Conservation (phyloP, 2,888 invertebrate species). For the Ephialtes manifestator region DNA sequence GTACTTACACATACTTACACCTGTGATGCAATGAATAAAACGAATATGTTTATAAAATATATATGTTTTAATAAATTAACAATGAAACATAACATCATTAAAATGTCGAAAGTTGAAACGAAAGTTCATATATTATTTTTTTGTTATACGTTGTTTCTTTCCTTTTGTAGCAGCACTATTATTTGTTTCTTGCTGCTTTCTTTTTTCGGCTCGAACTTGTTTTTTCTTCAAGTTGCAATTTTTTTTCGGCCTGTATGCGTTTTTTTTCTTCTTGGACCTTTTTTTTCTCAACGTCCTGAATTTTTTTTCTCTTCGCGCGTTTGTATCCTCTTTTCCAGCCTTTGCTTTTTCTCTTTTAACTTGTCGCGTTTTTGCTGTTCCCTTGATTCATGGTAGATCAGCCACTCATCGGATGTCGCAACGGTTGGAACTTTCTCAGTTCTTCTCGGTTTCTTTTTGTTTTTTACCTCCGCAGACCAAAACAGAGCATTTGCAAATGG, state of each 20-base stretch:
- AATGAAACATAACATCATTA: background rate
- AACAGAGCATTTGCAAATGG: constrained; percentile 20
- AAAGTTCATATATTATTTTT: background rate
- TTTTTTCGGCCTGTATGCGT: constrained; percentile 5
- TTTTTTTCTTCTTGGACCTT: constrained; percentile 17
- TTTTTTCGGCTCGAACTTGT: background rate
- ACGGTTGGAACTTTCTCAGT: constrained; percentile 25
- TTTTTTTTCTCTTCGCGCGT: constrained; percentile 1
- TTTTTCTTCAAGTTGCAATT: constrained; percentile 6
- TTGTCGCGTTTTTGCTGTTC: background rate
- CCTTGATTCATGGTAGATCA: constrained; percentile 15
- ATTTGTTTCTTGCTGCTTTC: constrained; percentile 2
- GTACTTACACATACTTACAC: background rate
- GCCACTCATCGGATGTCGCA: constrained; percentile 17
- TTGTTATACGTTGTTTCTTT: constrained; percentile 2
- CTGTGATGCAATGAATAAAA: background rate
- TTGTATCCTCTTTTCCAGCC: constrained; percentile 1
- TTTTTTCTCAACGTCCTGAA: constrained; percentile 8
- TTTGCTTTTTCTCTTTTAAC: constrained; percentile 8
- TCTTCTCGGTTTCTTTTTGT: constrained; percentile 4
- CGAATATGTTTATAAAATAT: constrained; percentile 3
- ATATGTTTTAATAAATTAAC: constrained; percentile 1
- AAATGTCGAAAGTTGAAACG: background rate
- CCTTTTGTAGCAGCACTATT: background rate
- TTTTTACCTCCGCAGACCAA: constrained; percentile 9